Evolutionary conservation across 1,140 invertebrate species (phyloP).

Genomic region (Drosophila miranda): DNA sequence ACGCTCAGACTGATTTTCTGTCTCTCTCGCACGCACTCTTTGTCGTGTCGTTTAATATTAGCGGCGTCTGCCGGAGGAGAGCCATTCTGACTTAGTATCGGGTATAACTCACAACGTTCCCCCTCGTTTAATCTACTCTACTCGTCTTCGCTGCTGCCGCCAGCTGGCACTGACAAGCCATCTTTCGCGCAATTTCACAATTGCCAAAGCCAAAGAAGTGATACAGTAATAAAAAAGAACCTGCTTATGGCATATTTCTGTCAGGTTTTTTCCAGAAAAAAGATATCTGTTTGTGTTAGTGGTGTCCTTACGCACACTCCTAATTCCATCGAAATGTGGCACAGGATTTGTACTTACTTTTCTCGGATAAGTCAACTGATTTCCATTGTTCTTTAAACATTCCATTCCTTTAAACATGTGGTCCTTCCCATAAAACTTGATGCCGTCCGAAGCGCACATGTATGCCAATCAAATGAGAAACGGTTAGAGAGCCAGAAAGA

Average conservation of each 20-base stretch:
- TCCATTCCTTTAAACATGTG: slow-evolving; percentile 29
- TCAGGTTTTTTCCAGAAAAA: slow-evolving; percentile 26
- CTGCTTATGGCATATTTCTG: slow-evolving; percentile 58
- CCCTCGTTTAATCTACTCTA: slow-evolving; percentile 64
- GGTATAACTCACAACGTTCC: no score
- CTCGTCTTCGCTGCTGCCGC: slow-evolving; percentile 25
- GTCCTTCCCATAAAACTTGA: slow-evolving; percentile 61
- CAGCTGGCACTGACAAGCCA: slow-evolving; percentile 62
- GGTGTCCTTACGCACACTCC: slow-evolving; percentile 20
- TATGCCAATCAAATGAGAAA: slow-evolving; percentile 31
- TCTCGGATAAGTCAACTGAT: slow-evolving; percentile 16
- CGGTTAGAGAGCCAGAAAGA: background rate
- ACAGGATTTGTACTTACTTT: background rate
- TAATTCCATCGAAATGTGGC: slow-evolving; percentile 8
- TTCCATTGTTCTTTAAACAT: slow-evolving; percentile 14
- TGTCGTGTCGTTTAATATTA: no score
- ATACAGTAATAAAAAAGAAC: slow-evolving; percentile 8
- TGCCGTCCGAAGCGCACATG: slow-evolving; percentile 22
- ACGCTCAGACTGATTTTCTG: no score
- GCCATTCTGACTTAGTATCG: no score
- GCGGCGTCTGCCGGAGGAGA: no score
- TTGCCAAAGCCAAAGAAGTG: slow-evolving; percentile 16
- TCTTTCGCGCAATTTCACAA: slow-evolving; percentile 64
- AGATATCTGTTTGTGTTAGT: slow-evolving; percentile 2
- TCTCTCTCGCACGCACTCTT: no score